Evolutionary conservation across 92 coral and sea anemone species (phyloP), one percentile per base, ranked within the genome.

Genomic region (Bergia puertoricense): DNA sequence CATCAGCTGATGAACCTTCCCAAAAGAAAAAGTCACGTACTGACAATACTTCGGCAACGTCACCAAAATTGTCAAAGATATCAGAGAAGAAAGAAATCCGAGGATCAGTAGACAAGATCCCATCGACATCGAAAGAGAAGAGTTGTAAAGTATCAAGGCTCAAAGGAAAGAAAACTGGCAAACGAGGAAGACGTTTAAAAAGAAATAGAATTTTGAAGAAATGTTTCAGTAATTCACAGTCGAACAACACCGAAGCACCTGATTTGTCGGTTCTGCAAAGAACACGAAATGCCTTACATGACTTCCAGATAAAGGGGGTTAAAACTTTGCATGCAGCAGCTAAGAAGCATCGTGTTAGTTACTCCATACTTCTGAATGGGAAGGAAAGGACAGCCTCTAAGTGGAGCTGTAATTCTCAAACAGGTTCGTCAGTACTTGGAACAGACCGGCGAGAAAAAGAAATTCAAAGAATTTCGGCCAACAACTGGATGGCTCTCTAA

Each of bases 401-500:
- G 18, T n/a, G 46, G 22, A 39, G 9, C 77, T 74, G n/a, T 37
- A 11, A 74, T 74, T 5, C 77, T 74, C n/a, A 74, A 39, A 74
- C 77, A 74, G 16, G 77, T 74, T n/a, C 1, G 77, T 11, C 77
- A 74, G 43, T 74, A 74, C 43, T 38, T 74, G 77, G 77, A 74
- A 74, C 77, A 74, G 43, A 74, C 77, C 43, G 43, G 46, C 40
- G 77, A 74, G 77, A 74, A 39, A 74, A 74, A 23, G 77, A 74
- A 74, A 16, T 74, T 74, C 40, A 39, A 74, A 9, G 46, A 74
- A 39, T 74, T 74, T 20, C 77, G 77, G 43, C 77, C 77, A 74
- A 74, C 46, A 37, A 39, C 46, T 39, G 77, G 77, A 74, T 74
- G 77, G 77, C 77, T 74, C 1, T 39, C 16, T 22, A 74, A 74